Evolutionary conservation across 2,797 vertebrate genomes (phyloP).

Genomic region (Pipistrellus pipistrellus): DNA sequence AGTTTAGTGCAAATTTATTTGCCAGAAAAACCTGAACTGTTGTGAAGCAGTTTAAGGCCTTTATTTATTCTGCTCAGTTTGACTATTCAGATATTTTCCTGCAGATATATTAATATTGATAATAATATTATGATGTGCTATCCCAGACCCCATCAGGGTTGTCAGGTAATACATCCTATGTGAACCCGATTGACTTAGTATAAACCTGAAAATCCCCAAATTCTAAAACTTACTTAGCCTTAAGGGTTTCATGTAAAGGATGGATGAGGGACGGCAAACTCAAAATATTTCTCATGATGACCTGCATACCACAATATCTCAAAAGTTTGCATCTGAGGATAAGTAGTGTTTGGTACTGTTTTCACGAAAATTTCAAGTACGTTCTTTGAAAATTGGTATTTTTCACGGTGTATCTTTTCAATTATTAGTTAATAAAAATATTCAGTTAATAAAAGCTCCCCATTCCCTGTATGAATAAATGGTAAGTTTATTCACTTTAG

Average conservation of each 20-base stretch:
- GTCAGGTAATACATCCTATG: neutral
- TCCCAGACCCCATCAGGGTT: neutral
- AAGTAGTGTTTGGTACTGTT: neutral
- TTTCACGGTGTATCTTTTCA: neutral
- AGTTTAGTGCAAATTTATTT: constrained; percentile 1
- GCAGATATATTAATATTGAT: neutral
- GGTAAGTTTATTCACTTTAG: neutral
- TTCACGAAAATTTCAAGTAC: neutral
- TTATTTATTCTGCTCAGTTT: neutral
- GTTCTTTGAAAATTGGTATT: constrained; percentile 1
- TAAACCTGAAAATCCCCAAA: constrained; percentile 1
- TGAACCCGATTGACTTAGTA: neutral
- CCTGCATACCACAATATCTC: neutral
- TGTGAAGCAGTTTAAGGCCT: constrained; percentile 16
- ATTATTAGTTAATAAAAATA: constrained; percentile 33
- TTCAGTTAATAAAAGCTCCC: neutral
- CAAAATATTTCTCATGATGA: neutral
- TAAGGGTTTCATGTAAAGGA: neutral
- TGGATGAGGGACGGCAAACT: neutral
- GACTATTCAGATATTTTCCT: neutral
- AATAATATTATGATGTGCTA: neutral
- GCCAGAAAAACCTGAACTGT: neutral
- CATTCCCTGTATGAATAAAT: neutral
- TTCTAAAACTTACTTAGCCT: neutral
- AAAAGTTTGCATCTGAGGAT: neutral